A percentile compares a stretch with the other conserved stretches of the same genome.
Evolutionary conservation across 1,140 invertebrate genomes (phyloP).

Genomic region (Chironomus striatipennis): DNA sequence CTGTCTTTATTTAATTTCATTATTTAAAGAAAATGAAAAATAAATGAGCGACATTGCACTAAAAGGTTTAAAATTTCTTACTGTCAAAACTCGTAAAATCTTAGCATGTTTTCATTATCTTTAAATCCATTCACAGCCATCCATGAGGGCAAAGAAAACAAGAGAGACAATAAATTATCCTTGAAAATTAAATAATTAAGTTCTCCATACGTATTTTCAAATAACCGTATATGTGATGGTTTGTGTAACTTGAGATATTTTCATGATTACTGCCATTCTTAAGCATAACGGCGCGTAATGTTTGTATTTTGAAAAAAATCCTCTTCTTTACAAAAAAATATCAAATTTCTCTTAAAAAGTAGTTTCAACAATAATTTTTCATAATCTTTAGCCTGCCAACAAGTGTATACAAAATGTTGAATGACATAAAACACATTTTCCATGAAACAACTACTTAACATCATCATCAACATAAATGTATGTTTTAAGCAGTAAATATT

Average conservation of each 20-base stretch:
- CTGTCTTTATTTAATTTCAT: neutral
- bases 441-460: neutral
- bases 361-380: neutral
- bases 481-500: neutral
- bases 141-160: neutral
- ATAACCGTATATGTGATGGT: neutral
- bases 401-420: slow-evolving; percentile 16
- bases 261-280: neutral
- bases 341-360: slow-evolving; percentile 18
- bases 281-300: slow-evolving; percentile 16
- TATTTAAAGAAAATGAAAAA: neutral
- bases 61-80: neutral
- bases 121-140: neutral
- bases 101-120: slow-evolving; percentile 21
- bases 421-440: slow-evolving; percentile 18
- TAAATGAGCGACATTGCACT: neutral
- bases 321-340: slow-evolving; percentile 7
- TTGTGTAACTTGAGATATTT: slow-evolving; percentile 9
- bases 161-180: slow-evolving; percentile 9
- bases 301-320: neutral
- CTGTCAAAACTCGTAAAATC: slow-evolving; percentile 20
- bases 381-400: neutral
- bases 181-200: slow-evolving; percentile 23
- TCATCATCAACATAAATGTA: too few species aligned
- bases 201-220: neutral